Base-by-base conservation (phyloP, 2,888 invertebrate species). In the Hymenopus coronatus region DNA sequence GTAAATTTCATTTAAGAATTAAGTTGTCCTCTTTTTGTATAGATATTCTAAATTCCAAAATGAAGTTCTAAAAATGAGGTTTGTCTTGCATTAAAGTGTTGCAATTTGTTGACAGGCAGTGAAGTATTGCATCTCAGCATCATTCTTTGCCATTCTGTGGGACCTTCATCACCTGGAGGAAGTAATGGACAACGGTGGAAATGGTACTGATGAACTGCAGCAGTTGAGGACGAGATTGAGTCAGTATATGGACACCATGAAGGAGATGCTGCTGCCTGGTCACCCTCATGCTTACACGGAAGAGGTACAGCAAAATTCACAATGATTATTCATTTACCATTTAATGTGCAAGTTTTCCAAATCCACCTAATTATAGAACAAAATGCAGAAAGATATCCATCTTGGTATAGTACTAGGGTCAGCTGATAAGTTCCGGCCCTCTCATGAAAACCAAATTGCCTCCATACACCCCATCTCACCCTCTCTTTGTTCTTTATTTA, bases 141-240 rank as follows among this genome's bases (percentile, higher is more conserved):
- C 98, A 92, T 94, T 93, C 91, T 93, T 93, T 91, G 93, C 94
- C 28, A 94, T 99, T 90, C 94, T 98, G 92, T 99, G 99, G 98
- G 97, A 98, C 90, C 95, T 99, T 91, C 95, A 97, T 93, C 96
- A 96, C 91, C 93, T 98, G 88, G 97, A 98, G 93, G 96, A 96
- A 92, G 95, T 96, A 86, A 94, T 95, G 54, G 95, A 96, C 91
- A 93, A 94, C 54, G 95, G 95, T 87, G 94, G 94, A 91, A 94
- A 94, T 91, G 94, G 94, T 88, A 94, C 94, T 91, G 94, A 94
- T 90, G 95, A 94, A 91, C 94, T 95, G 90, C 95, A 94, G 91
- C 95, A 95, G 91, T 93, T 98, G 91, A 93, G 93, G 89, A 95
- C 95, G 90, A 95, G 97, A 88, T 94, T 99, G 91, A 95, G 95